Evolutionary conservation across 2,888 invertebrate species (phyloP), one percentile per base, ranked within the genome.

Genomic region (Lasioglossum zephyrum): DNA sequence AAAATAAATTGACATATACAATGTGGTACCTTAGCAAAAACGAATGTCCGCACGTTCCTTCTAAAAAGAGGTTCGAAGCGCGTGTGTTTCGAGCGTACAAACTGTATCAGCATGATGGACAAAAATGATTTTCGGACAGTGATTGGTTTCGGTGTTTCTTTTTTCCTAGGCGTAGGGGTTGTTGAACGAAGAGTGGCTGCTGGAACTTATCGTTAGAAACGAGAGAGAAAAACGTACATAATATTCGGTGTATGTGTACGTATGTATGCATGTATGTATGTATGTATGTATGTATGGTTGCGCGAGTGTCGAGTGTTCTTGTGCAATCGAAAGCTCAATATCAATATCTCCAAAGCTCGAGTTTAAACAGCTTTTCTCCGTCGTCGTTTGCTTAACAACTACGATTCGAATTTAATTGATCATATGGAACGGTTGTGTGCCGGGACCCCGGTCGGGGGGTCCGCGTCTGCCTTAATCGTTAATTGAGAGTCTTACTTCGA

Each of bases 1-100:
- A 94, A 94, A 94, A 94, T 94, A 94, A 94, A 92, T 94, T 93
- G 93, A 94, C 94, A 94, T 93, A 92, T 94, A 94, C 92, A 94
- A 93, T 91, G 89, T 92, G 92, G 88, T 93, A 92, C 92, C 88
- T 93, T 93, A 92, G 91, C 91, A 89, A 84, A 88, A 94, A 93
- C 91, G 86, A 94, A 91, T 92, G 87, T 88, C 91, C 89, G 88
- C 90, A 87, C 89, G 87, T 89, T 86, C 80, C 82, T 91, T 80
- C 87, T 88, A 86, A 81, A 83, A 75, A 81, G 75, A 74, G 53
- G 41, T 70, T 63, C 72, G 41, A 69, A 69, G 66, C 66, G 73
- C 76, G 44, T 63, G 66, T 70, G 79, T 22, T 85, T 80, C 57
- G 75, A 72, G 75, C 89, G 72, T 82, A 87, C 74, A 84, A 41